phyloP scores from a whole-genome alignment of 64 coral and sea anemone genomes.

The Montipora sp. region DNA sequence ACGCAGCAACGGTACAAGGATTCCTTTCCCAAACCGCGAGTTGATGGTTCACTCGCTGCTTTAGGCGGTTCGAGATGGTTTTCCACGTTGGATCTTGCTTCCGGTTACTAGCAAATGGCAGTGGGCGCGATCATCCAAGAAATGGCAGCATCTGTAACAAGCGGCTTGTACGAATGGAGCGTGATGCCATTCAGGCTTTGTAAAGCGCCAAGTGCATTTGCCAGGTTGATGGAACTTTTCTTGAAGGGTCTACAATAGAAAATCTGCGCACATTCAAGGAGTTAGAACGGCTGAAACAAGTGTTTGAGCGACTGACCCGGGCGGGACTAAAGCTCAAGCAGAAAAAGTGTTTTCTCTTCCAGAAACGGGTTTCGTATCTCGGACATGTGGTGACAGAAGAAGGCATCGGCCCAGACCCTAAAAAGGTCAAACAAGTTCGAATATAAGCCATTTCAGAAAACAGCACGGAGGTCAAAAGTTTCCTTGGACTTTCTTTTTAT shows the following conservation, averaged over 20 bases:
- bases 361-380: background rate
- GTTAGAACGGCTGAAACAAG: no score
- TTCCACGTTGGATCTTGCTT: no score
- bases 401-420: background rate
- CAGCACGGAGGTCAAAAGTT: background rate
- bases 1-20: background rate
- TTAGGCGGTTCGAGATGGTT: background rate
- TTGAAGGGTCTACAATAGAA: background rate
- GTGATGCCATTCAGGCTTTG: background rate
- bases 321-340: no score
- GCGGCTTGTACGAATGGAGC: background rate
- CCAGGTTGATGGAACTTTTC: no score
- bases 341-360: no score
- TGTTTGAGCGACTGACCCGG: no score
- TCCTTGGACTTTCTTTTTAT: background rate
- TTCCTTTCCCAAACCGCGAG: background rate
- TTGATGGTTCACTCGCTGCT: background rate
- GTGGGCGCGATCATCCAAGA: no score
- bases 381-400: background rate
- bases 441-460: constrained; percentile 14
- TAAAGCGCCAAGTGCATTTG: no score
- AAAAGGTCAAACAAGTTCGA: constrained; percentile 8
- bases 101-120: no score
- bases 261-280: background rate
- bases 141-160: no score